Conservation (phyloP, 2,888 invertebrate genomes). For the Toxonevra muliebris region DNA sequence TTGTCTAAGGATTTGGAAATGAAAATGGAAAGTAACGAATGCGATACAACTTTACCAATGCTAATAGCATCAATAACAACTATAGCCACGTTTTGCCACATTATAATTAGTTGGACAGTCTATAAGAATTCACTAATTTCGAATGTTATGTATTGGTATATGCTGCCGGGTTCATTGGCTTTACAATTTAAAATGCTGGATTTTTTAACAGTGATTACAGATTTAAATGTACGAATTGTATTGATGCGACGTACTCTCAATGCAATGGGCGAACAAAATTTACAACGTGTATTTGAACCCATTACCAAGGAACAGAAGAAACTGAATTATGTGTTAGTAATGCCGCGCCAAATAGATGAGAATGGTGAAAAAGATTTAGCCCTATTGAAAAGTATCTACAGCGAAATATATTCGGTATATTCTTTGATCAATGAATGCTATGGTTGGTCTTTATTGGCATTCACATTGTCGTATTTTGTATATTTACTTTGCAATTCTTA, state of each 20-base stretch:
- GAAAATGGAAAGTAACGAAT: background rate
- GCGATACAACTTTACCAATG: background rate
- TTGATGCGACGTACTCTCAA: constrained; percentile 41
- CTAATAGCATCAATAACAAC: background rate
- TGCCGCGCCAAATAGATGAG: constrained; percentile 9
- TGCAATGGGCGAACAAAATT: constrained; percentile 46
- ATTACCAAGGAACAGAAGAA: background rate
- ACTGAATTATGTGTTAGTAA: constrained; percentile 14
- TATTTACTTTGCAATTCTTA: constrained; percentile 59
- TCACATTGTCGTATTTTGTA: constrained; percentile 54
- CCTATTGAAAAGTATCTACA: constrained; percentile 52
- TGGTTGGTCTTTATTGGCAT: constrained; percentile 59
- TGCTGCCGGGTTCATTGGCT: constrained; percentile 46
- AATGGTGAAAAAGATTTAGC: constrained; percentile 43
- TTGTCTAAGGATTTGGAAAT: background rate
- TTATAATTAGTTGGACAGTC: background rate
- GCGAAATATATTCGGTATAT: constrained; percentile 52
- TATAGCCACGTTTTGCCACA: background rate
- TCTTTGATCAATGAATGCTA: constrained; percentile 54
- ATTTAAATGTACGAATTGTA: constrained; percentile 43
- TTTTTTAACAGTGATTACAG: constrained; percentile 40
- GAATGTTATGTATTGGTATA: constrained; percentile 37
- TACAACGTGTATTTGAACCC: constrained; percentile 29
- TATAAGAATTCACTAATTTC: background rate
- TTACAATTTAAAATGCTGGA: constrained; percentile 49